These are phyloP conservation scores for Spatula clypeata DNA, from an alignment of 2,797 vertebrate species.

Conservation along the genomic window DNA sequence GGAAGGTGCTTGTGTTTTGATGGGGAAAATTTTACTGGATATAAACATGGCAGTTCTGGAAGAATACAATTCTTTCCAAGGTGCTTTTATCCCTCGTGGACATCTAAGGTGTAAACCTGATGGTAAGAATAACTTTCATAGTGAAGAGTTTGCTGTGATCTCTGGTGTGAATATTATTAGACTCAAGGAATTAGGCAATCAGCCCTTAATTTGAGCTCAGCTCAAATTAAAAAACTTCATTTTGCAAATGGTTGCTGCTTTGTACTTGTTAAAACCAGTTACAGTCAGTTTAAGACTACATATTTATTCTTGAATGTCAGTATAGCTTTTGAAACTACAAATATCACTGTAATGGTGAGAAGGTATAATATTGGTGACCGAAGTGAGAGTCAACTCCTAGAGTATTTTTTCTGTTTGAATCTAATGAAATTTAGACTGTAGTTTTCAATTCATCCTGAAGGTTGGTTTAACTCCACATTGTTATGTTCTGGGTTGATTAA, in stretches of 20 bases:
- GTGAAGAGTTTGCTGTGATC: neutral
- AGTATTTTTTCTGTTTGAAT: neutral
- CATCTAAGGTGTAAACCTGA: conserved; percentile 40
- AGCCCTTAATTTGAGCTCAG: neutral
- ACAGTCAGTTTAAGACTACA: neutral
- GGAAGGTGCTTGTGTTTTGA: conserved; percentile 74
- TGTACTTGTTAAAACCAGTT: neutral
- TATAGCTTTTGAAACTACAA: neutral
- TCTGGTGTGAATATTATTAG: neutral
- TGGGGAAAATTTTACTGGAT: conserved; percentile 84
- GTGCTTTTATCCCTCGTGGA: conserved; percentile 59
- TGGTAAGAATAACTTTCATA: conserved; percentile 52
- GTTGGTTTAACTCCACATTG: neutral
- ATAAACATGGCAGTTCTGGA: conserved; percentile 78
- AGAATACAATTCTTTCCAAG: conserved; percentile 53
- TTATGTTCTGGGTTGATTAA: neutral
- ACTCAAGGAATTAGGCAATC: neutral
- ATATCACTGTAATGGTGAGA: neutral
- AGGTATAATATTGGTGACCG: neutral
- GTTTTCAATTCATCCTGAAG: neutral
- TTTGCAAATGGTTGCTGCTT: neutral
- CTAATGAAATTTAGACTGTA: neutral
- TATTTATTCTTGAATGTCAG: neutral
- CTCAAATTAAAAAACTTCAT: neutral
- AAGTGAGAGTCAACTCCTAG: neutral